A percentile compares a stretch with the other conserved stretches of the same genome.
Conservation (phyloP, 2,113 vertebrate genomes). For the Cynoglossus semilaevis region DNA sequence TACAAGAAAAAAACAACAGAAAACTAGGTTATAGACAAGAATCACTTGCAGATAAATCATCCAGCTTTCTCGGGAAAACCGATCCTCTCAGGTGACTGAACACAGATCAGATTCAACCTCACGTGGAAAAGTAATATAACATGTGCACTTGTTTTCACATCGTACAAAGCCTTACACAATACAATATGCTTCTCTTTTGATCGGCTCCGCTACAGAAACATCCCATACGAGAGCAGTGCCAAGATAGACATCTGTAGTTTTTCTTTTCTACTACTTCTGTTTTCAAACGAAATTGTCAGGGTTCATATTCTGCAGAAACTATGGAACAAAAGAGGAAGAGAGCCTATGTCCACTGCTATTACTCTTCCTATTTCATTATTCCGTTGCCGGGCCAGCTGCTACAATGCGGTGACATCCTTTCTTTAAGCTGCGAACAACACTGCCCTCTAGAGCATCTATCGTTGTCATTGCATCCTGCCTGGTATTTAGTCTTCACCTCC, state of each 20-base stretch:
- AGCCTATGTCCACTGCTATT: slow-evolving; percentile 15
- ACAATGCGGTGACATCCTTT: slow-evolving; percentile 14
- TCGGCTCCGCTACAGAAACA: slow-evolving; percentile 15
- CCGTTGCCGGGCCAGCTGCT: slow-evolving; percentile 8
- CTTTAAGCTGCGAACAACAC: slow-evolving; percentile 41
- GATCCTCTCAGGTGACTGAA: not conserved
- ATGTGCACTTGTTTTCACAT: not conserved
- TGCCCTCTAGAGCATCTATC: slow-evolving; percentile 67
- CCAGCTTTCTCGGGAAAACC: not conserved
- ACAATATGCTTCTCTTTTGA: slow-evolving; percentile 20
- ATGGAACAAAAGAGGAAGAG: slow-evolving; percentile 53
- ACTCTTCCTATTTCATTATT: not conserved
- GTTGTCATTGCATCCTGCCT: slow-evolving; percentile 32
- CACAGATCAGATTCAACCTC: slow-evolving; percentile 1
- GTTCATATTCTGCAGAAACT: slow-evolving; percentile 40
- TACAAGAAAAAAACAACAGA: too few relatives aligned
- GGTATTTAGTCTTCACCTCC: too few relatives aligned
- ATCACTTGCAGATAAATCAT: too few relatives aligned
- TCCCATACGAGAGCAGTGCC: slow-evolving; percentile 22
- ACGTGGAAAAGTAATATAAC: slow-evolving; percentile 10
- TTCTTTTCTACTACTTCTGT: slow-evolving; percentile 4
- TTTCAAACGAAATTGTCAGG: slow-evolving; percentile 27
- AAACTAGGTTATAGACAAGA: too few relatives aligned
- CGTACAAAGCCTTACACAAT: slow-evolving; percentile 8
- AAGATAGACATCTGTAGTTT: slow-evolving; percentile 21